Evolutionary conservation across 2,888 invertebrate genomes (phyloP).

Genomic region (Magallana nippona): DNA sequence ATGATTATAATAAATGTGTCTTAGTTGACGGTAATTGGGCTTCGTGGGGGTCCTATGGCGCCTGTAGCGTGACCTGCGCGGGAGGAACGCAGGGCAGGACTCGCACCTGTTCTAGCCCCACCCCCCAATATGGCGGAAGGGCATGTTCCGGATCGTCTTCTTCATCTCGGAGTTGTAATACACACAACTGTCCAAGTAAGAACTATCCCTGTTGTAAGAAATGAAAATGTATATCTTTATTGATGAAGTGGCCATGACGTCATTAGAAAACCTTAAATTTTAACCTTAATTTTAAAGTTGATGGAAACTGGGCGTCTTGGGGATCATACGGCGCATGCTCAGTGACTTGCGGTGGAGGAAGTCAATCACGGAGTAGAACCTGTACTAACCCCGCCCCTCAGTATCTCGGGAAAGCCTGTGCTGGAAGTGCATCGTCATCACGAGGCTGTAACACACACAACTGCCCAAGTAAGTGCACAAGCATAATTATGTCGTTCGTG

Average conservation of each 20-base stretch:
- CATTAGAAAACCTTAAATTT: too few relatives aligned
- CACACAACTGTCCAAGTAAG: constrained; percentile 53
- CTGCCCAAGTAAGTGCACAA: constrained; percentile 22
- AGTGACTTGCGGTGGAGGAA: constrained; percentile 45
- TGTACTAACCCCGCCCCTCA: constrained; percentile 46
- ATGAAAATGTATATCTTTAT: too few relatives aligned
- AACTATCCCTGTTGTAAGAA: too few relatives aligned
- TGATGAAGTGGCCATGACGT: too few relatives aligned
- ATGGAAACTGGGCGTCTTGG: constrained; percentile 48
- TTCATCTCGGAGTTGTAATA: constrained; percentile 42
- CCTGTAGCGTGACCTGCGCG: constrained; percentile 68
- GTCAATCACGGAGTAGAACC: constrained; percentile 22
- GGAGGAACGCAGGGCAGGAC: constrained; percentile 54
- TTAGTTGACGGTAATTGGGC: constrained; percentile 48
- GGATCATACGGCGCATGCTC: constrained; percentile 42
- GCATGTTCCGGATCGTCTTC: constrained; percentile 42
- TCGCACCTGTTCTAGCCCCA: constrained; percentile 49
- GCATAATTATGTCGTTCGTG: too few relatives aligned
- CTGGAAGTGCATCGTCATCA: constrained; percentile 16
- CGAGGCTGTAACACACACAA: constrained; percentile 34
- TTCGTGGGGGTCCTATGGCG: constrained; percentile 51
- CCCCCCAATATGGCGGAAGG: constrained; percentile 47
- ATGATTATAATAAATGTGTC: neutral
- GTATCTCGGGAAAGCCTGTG: constrained; percentile 45
- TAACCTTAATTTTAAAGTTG: too few relatives aligned